Conservation (phyloP, 2,113 vertebrate species). For the Phaethornis superciliosus region DNA sequence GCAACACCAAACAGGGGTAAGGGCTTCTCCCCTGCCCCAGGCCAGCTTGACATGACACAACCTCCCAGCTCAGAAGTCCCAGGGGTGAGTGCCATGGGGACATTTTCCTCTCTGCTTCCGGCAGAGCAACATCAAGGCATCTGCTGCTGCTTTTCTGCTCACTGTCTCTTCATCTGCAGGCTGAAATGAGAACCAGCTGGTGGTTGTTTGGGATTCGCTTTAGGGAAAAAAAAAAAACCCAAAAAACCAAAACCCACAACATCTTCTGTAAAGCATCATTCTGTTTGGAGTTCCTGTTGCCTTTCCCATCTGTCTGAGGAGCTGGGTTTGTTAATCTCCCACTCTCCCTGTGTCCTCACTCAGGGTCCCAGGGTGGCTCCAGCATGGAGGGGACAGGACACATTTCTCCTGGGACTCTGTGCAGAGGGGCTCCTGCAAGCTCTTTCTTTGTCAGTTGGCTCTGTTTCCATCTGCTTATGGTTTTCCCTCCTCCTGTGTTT, state of each 20-base stretch:
- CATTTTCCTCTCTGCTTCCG: neutral
- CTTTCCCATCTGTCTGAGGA: conserved; percentile 36
- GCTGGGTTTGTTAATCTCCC: neutral
- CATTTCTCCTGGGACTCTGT: rapidly evolving
- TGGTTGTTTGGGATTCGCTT: conserved; percentile 3
- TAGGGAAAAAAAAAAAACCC: neutral
- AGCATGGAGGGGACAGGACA: rapidly evolving
- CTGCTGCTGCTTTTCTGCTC: conserved; percentile 2
- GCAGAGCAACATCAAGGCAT: neutral
- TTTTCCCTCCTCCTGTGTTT: neutral
- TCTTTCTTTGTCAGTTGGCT: neutral
- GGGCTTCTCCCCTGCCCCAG: neutral
- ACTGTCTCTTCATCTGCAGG: neutral
- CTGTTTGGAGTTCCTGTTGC: conserved; percentile 21
- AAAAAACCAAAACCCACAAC: too few relatives aligned
- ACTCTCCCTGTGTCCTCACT: rapidly evolving
- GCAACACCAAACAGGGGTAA: neutral
- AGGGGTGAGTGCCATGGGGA: neutral
- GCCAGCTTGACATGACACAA: rapidly evolving
- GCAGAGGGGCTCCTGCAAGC: neutral
- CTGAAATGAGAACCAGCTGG: conserved; percentile 55
- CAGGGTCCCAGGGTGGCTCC: rapidly evolving
- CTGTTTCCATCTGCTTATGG: conserved; percentile 5
- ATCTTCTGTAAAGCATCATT: neutral
- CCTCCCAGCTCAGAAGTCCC: neutral